Evolutionary conservation across 2,888 invertebrate species (phyloP).

Genomic region (Acleris cristana): DNA sequence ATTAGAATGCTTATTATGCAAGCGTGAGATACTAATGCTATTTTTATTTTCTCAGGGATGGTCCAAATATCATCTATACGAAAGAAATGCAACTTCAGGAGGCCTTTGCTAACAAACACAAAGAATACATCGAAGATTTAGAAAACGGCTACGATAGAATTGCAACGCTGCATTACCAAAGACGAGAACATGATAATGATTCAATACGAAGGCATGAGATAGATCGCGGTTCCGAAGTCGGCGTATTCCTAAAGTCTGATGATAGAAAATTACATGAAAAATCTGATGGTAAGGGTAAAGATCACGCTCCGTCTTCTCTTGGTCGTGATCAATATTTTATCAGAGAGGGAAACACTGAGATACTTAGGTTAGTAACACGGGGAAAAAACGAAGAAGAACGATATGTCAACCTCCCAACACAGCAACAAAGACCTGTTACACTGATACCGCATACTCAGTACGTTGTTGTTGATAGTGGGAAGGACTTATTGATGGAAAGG

Average conservation of each 20-base stretch:
- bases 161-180: slow-evolving; percentile 74
- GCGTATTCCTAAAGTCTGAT: slow-evolving; percentile 74
- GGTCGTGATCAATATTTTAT: slow-evolving; percentile 90
- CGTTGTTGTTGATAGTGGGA: slow-evolving; percentile 89
- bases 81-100: slow-evolving; percentile 82
- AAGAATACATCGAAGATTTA: slow-evolving; percentile 84
- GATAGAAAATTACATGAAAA: slow-evolving; percentile 63
- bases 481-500: slow-evolving; percentile 91
- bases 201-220: slow-evolving; percentile 90
- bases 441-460: slow-evolving; percentile 84
- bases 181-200: slow-evolving; percentile 86
- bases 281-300: slow-evolving; percentile 59
- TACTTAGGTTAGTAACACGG: slow-evolving; percentile 90
- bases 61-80: slow-evolving; percentile 82
- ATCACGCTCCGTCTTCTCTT: slow-evolving; percentile 66
- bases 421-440: slow-evolving; percentile 81
- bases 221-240: slow-evolving; percentile 88
- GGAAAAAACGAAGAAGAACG: slow-evolving; percentile 87
- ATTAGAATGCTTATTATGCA: background rate
- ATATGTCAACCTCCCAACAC: slow-evolving; percentile 82
- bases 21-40: background rate
- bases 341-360: slow-evolving; percentile 93
- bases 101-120: slow-evolving; percentile 77
- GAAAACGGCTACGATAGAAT: slow-evolving; percentile 83
- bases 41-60: slow-evolving; percentile 67